A percentile compares a stretch with the other conserved stretches of the same genome.
phyloP scores from a whole-genome alignment of 2,888 invertebrate genomes.

The Lasiommata megera region DNA sequence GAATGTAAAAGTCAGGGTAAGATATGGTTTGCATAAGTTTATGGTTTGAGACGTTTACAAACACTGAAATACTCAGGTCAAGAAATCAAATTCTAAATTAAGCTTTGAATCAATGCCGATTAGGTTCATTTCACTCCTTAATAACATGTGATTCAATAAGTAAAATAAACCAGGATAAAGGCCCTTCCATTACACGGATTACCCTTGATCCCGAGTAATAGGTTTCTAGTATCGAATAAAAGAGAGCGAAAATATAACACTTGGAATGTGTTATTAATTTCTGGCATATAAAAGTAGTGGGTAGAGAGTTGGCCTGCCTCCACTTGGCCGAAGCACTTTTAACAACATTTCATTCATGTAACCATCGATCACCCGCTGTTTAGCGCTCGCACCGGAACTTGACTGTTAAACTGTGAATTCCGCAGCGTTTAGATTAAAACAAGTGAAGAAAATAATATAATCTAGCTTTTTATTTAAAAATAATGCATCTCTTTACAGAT shows the following conservation, averaged over 20 bases:
- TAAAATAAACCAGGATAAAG: neutral
- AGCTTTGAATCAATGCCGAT: neutral
- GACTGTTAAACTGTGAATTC: slow-evolving; percentile 17
- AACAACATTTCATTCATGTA: slow-evolving; percentile 28
- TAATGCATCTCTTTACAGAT: too few species aligned
- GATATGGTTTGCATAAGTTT: too few species aligned
- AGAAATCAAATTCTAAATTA: too few species aligned
- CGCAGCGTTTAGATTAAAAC: too few species aligned
- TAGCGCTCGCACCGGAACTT: slow-evolving; percentile 20
- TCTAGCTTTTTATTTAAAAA: too few species aligned
- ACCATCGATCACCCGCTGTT: slow-evolving; percentile 26
- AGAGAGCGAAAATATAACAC: slow-evolving; percentile 1
- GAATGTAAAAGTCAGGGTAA: too few species aligned
- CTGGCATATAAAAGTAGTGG: slow-evolving; percentile 22
- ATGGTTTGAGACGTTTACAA: too few species aligned
- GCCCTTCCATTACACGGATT: neutral
- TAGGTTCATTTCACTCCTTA: neutral
- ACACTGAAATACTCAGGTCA: too few species aligned
- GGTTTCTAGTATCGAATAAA: slow-evolving; percentile 2
- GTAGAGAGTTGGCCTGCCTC: slow-evolving; percentile 28
- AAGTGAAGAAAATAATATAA: too few species aligned
- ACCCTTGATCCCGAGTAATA: neutral
- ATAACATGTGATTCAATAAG: neutral
- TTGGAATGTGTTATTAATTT: slow-evolving; percentile 13
- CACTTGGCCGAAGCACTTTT: slow-evolving; percentile 25